Conservation (phyloP, 2,888 invertebrate species). For the Limenitis camilla region DNA sequence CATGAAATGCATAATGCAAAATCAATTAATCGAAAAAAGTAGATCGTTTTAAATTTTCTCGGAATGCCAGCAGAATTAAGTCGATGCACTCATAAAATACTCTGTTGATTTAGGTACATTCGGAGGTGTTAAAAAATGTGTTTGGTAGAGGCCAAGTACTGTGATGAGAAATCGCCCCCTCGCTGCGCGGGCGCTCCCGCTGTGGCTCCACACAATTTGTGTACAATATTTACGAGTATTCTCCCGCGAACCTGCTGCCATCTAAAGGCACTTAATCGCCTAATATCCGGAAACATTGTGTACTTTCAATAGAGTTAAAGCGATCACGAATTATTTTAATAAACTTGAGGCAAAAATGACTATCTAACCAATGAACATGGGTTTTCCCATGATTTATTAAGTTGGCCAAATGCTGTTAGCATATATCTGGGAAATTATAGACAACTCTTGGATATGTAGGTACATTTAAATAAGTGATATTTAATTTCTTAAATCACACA, state of each 20-base stretch:
- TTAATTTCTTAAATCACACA: background rate
- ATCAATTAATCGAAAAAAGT: background rate
- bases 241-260: constrained; percentile 55
- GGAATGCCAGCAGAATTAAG: constrained; percentile 26
- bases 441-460: too few species aligned
- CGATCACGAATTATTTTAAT: background rate
- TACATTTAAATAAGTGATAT: too few species aligned
- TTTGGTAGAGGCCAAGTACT: constrained; percentile 63
- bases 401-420: too few species aligned
- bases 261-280: constrained; percentile 43
- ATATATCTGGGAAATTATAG: too few species aligned
- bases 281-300: constrained; percentile 8
- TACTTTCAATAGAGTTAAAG: background rate
- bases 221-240: constrained; percentile 69
- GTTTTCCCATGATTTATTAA: too few species aligned
- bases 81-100: constrained; percentile 58
- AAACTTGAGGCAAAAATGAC: background rate
- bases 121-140: constrained; percentile 72
- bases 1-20: background rate
- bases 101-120: constrained; percentile 60
- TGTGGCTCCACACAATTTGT: constrained; percentile 64
- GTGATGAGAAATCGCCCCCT: constrained; percentile 70
- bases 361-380: background rate
- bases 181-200: constrained; percentile 64
- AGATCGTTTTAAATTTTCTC: constrained; percentile 12